Percentiles rank a stretch among this genome's conserved stretches.
These are phyloP conservation scores for Notolepis coatsorum DNA, from an alignment of 2,797 vertebrate species.

Conservation along the genomic window DNA sequence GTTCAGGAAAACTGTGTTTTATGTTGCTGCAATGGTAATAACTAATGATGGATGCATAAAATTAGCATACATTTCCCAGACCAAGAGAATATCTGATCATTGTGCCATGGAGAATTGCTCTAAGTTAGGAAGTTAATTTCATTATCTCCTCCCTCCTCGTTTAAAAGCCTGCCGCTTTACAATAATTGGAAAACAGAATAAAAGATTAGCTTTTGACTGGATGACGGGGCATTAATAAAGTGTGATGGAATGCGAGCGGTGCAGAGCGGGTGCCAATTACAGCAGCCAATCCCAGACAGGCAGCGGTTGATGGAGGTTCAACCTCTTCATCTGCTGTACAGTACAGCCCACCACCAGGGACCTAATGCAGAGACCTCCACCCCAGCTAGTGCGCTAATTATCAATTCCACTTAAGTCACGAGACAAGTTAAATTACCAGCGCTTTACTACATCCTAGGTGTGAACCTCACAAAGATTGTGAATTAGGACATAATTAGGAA, in stretches of 20 bases:
- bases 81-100: conserved; percentile 93
- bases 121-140: conserved; percentile 95
- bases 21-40: conserved; percentile 92
- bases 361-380: conserved; percentile 72
- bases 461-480: no score
- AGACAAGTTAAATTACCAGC: conserved; percentile 64
- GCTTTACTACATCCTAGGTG: no score
- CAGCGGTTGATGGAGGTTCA: conserved; percentile 69
- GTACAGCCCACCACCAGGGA: conserved; percentile 68
- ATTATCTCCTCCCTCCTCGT: conserved; percentile 92
- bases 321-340: conserved; percentile 71
- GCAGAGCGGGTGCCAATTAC: conserved; percentile 78
- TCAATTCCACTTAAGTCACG: conserved; percentile 74
- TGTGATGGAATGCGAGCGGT: conserved; percentile 82
- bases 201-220: conserved; percentile 88
- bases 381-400: conserved; percentile 75
- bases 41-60: conserved; percentile 95
- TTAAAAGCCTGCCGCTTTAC: conserved; percentile 89
- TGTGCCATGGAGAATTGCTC: conserved; percentile 94
- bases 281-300: conserved; percentile 71
- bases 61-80: conserved; percentile 97
- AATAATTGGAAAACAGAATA: conserved; percentile 92
- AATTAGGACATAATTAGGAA: no score
- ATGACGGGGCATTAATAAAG: conserved; percentile 86
- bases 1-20: conserved; percentile 91